phyloP scores from a whole-genome alignment of 2,888 invertebrate genomes.

The Agriopis aurantiaria region DNA sequence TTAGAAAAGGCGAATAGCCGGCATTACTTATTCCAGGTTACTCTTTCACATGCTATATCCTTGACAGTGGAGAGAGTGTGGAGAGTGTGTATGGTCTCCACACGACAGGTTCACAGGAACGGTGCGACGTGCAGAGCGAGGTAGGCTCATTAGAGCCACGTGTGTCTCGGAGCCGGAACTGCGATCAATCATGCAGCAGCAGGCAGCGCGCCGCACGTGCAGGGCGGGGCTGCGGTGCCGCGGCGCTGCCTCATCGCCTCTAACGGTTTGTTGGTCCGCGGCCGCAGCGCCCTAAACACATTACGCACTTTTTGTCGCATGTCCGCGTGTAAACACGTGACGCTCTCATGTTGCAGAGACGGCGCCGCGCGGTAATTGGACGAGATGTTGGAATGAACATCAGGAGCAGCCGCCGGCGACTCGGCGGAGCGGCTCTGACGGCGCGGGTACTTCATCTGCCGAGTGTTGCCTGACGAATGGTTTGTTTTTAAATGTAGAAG shows the following conservation, averaged over 20 bases:
- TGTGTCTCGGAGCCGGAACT: conserved; percentile 47
- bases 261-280: conserved; percentile 65
- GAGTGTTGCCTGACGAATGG: neutral
- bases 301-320: conserved; percentile 53
- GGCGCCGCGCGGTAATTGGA: conserved; percentile 56
- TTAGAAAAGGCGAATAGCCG: too few species aligned
- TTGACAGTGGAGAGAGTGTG: too few species aligned
- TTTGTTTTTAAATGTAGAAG: conserved; percentile 3
- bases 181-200: conserved; percentile 44
- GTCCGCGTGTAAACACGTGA: conserved; percentile 19
- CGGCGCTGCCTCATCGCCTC: conserved; percentile 50
- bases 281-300: conserved; percentile 43
- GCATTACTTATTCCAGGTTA: too few species aligned
- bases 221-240: conserved; percentile 34
- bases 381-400: conserved; percentile 47
- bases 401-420: conserved; percentile 47
- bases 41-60: too few species aligned
- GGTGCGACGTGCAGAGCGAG: neutral
- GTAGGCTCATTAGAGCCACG: conserved; percentile 31
- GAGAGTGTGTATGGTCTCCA: too few species aligned
- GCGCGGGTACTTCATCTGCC: conserved; percentile 5
- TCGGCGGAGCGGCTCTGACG: conserved; percentile 31
- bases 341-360: conserved; percentile 55
- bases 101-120: too few species aligned
- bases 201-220: conserved; percentile 36